phyloP scores from a whole-genome alignment of 2,888 invertebrate species.

The Lysandra coridon region DNA sequence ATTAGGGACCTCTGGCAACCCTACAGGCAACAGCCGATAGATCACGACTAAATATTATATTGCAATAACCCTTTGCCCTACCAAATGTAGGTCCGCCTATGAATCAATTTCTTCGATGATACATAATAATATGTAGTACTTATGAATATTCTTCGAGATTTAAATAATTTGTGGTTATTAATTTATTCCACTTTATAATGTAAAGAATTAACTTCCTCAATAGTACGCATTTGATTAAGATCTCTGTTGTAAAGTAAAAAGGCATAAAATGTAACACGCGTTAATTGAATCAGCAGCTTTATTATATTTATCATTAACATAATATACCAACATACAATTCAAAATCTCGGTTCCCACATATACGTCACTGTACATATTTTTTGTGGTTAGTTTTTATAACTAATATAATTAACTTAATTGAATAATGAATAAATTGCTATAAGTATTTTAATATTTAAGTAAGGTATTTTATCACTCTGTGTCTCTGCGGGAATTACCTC shows the following conservation, averaged over 20 bases:
- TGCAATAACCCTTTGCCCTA: too few relatives aligned
- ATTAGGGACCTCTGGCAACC: too few relatives aligned
- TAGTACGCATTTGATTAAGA: not conserved
- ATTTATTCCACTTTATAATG: not conserved
- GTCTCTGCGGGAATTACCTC: not conserved
- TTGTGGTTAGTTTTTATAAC: slow-evolving; percentile 1
- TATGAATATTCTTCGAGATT: too few relatives aligned
- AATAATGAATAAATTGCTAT: slow-evolving; percentile 9
- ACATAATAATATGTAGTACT: too few relatives aligned
- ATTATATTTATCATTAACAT: slow-evolving; percentile 21
- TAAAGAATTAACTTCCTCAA: not conserved
- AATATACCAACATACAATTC: slow-evolving; percentile 2
- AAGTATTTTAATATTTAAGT: not conserved
- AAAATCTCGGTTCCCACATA: slow-evolving; percentile 13
- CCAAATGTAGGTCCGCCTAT: too few relatives aligned
- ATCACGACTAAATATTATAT: too few relatives aligned
- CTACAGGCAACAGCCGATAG: too few relatives aligned
- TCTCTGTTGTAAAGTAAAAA: slow-evolving; percentile 1
- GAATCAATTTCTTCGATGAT: too few relatives aligned
- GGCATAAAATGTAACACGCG: slow-evolving; percentile 15
- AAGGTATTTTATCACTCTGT: not conserved
- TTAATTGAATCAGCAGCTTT: slow-evolving; percentile 18
- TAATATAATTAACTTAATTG: slow-evolving; percentile 17
- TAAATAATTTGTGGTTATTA: not conserved
- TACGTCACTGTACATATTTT: slow-evolving; percentile 7